Base-by-base conservation (phyloP, 2,888 invertebrate genomes). In the Hermaeophaga mercurialis region DNA sequence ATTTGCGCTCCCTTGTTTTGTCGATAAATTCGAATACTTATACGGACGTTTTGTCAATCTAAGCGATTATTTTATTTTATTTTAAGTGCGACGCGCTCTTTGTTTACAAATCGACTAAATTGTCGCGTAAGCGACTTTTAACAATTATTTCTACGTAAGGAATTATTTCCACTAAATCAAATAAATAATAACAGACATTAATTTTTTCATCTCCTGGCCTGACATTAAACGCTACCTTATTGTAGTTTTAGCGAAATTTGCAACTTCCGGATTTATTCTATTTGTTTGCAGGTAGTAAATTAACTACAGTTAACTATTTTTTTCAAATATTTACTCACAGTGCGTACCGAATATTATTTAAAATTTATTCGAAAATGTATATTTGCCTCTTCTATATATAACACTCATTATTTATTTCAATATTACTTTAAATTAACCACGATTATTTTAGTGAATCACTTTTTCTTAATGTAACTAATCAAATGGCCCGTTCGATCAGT, bases 21-120 rank as follows among this genome's bases (percentile, higher is more conserved):
- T 52, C 52, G 44, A 52, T 52, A 52, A 43, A 41, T 33, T 14
- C 12, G 33, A 43, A 52, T 43, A 52, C 14, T 43, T 43, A 18
- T 36, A 48, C 22, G 36, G 7, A 48, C 48, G 38, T 36, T 36
- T 36, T 36, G 17, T 11, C 38, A 11, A 12, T 48, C 24, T 48
- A 38, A 48, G 48, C 48, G 36, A 36, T 36, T 36, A n/a, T n/a
- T n/a, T n/a, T n/a, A n/a, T n/a, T n/a, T n/a, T n/a, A n/a, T n/a
- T 36, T 26, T 28, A 38, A n/a, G 15, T 18, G 11, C 28, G 48
- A 48, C 28, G 39, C 39, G 38, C 11, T 48, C 15, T 11, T 15
- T 47, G 47, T 24, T n/a, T n/a, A 15, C 47, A 24, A n/a, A 24
- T 22, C 24, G 36, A 47, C 11, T 47, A 28, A 24, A 15, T 44